Conservation (phyloP, 2,797 vertebrate species). For the Anniella stebbinsi region DNA sequence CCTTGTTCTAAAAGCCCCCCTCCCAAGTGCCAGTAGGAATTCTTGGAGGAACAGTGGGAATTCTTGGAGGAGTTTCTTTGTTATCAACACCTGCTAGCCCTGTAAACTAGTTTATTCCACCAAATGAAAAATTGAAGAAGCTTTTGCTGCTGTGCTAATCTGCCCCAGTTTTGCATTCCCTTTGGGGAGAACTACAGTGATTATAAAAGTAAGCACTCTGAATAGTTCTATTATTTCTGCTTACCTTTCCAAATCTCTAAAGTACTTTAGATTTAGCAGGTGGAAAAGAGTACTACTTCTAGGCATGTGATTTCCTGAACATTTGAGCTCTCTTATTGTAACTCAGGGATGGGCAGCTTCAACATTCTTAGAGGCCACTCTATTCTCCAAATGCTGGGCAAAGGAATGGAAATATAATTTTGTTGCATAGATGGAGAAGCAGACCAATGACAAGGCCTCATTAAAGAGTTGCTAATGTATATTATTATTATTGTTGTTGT, state of each 20-base stretch:
- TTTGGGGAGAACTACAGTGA: neutral
- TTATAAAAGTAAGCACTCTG: neutral
- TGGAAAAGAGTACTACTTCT: neutral
- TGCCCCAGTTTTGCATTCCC: neutral
- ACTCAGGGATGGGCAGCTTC: neutral
- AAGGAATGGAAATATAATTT: neutral
- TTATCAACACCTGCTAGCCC: neutral
- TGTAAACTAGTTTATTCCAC: neutral
- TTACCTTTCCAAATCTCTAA: neutral
- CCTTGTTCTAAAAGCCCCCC: neutral
- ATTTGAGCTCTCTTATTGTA: neutral
- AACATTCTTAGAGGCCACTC: neutral
- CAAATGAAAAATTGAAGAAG: neutral
- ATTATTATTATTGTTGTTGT: too few relatives aligned
- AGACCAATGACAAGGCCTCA: neutral
- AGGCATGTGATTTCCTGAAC: neutral
- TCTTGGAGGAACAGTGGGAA: neutral
- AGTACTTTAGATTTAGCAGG: neutral
- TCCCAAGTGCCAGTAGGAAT: neutral
- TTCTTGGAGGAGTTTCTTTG: neutral
- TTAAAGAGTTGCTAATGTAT: neutral
- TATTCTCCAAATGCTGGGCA: neutral
- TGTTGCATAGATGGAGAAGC: neutral
- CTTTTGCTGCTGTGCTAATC: neutral
- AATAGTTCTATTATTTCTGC: neutral